Base-by-base conservation (phyloP, 2,888 invertebrate species). In the Ephialtes manifestator region DNA sequence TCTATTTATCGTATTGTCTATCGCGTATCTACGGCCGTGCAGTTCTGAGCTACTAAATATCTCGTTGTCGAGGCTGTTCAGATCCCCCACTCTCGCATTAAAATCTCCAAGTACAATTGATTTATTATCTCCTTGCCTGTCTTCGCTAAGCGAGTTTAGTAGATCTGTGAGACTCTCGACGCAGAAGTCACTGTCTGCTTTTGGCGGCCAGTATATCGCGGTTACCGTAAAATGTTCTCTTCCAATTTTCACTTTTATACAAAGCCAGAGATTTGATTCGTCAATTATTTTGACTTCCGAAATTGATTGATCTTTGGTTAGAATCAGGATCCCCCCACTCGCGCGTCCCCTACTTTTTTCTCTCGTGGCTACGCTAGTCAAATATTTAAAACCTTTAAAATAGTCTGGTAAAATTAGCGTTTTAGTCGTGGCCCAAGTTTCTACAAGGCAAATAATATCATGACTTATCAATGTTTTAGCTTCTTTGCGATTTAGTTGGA, bases 231-330 rank as follows among this genome's bases (percentile, higher is more conserved):
- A 15, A 15, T 18, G 1, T 7, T 46, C 15, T 24, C 15, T 68
- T 15, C n/a, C 68, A 7, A n/a, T 51, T 51, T 31, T 68, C 20
- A 68, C 48, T n/a, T 48, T 48, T 48, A 68, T 13, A 48, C 15
- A 46, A 18, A 68, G 48, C 67, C 46, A 68, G 13, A 68, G 28
- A 28, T 68, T 68, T 24, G 67, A 20, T 28, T 39, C 48, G 5
- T 68, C 67, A n/a, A 68, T 15, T 24, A 68, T 48, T 48, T 15
- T 18, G 5, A 24, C 28, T 24, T 68, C 28, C 2, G 48, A 43
- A 18, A 68, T 7, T 11, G n/a, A 15, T 20, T n/a, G 24, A 8
- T 48, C 15, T 68, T 68, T 68, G 4, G 28, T 51, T n/a, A 48
- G 28, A 31, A 48, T 15, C 24, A 67, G 3, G 20, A 24, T 24